phyloP scores from a whole-genome alignment of 2,113 vertebrate species.

The Macrotus californicus region DNA sequence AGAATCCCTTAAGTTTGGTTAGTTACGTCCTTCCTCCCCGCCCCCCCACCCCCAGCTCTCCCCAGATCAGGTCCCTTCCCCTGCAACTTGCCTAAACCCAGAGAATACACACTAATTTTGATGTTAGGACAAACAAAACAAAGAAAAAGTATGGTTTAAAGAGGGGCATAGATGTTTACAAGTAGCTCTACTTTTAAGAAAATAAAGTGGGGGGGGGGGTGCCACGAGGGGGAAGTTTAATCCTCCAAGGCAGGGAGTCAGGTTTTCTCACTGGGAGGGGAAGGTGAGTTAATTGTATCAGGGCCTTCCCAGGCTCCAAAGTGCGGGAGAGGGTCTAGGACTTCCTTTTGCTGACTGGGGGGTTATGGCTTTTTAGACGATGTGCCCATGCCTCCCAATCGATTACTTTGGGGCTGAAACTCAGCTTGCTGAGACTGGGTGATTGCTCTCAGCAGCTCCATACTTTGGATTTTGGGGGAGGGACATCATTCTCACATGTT shows the following conservation, averaged over 20 bases:
- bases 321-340: not conserved
- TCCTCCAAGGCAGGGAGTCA: not conserved
- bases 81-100: not conserved
- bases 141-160: not conserved
- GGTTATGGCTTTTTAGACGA: not conserved
- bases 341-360: not conserved
- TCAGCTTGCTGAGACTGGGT: not conserved
- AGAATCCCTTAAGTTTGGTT: not conserved
- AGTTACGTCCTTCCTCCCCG: not conserved
- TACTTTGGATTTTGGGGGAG: not conserved
- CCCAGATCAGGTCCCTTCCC: not conserved
- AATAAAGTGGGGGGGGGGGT: accelerated
- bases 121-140: not conserved
- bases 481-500: not conserved
- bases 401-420: not conserved
- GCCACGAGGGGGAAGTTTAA: not conserved
- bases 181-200: not conserved
- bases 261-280: not conserved
- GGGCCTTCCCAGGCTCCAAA: not conserved
- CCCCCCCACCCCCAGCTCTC: not conserved
- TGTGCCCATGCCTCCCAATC: too few relatives aligned
- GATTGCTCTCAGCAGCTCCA: not conserved
- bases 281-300: not conserved
- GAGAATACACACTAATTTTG: not conserved
- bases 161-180: not conserved